Base-by-base conservation (phyloP, 2,113 vertebrate species). In the human region DNA sequence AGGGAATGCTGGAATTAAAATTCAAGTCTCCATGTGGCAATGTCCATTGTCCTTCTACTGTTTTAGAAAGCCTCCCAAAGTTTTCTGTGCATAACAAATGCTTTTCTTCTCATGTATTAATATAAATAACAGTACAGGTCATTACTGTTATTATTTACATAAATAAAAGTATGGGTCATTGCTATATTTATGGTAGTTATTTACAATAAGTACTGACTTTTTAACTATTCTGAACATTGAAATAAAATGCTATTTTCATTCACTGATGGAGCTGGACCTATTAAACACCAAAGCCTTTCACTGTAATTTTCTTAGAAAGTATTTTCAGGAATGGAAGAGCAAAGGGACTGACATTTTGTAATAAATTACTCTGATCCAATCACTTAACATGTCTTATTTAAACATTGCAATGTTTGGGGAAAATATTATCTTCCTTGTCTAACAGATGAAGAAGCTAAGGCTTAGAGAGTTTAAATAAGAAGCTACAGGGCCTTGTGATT, bases 141-240 rank as follows among this genome's bases (percentile, higher is more conserved):
- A 94, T 95, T 86, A 93, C 17, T 22, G 23, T 73, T 38, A 6
- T 25, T 2, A 57, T 79, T 90, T 96, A 91, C 70, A 43, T 81
- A 86, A 92, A 97, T 90, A 38, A 88, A 25, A 94, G 25, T 2
- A 70, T 10, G 40, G 30, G 81, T 86, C 73, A 93, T 93, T 89
- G 91, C 25, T 66, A 40, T 45, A 78, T 94, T 90, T 93, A 59
- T 89, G 75, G 55, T 64, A 92, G n/a, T 23, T 89, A 89, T 93
- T 86, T 95, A 55, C 80, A 87, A 72, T 90, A 82, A 92, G 14
- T 73, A 94, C 78, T 84, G 61, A 38, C 27, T 64, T 35, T 70
- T 93, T 94, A 92, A 94, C 68, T 68, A 89, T 97, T 96, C 25
- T 45, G 27, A 89, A 93, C 16, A 66, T 32, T 80, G 35, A 95